phyloP scores from a whole-genome alignment of 2,113 vertebrate genomes.

The Lagopus muta region DNA sequence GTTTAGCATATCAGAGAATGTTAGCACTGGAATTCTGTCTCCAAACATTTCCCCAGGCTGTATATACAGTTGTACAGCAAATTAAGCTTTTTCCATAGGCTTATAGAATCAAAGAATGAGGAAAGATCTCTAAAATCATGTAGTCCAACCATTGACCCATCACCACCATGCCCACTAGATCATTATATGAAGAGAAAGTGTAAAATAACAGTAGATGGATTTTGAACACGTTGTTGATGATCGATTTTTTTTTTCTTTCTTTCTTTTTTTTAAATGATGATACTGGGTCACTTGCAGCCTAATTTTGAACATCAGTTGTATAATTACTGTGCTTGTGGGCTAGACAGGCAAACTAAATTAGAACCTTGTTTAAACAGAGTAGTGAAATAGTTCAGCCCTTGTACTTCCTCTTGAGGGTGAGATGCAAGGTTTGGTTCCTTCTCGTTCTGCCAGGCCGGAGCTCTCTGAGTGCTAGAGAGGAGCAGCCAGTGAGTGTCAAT shows the following conservation, averaged over 20 bases:
- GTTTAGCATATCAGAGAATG: neutral
- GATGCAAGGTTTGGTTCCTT: neutral
- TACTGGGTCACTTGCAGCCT: neutral
- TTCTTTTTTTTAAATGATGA: neutral
- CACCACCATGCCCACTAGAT: too few relatives aligned
- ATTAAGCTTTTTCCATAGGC: neutral
- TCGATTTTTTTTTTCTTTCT: neutral
- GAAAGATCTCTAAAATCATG: too few relatives aligned
- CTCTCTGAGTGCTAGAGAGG: constrained; percentile 28
- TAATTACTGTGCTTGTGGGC: constrained; percentile 33
- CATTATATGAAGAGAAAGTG: neutral
- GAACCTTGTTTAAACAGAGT: constrained; percentile 48
- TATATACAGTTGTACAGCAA: neutral
- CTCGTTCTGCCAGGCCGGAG: constrained; percentile 34
- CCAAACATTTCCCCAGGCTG: neutral
- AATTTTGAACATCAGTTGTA: constrained; percentile 4
- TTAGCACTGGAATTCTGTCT: constrained; percentile 7
- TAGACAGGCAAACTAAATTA: constrained; percentile 24
- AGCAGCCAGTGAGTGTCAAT: constrained; percentile 29
- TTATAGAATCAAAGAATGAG: neutral
- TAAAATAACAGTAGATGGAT: neutral
- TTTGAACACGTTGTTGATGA: neutral
- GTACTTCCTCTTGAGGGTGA: constrained; percentile 51
- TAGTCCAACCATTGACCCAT: too few relatives aligned
- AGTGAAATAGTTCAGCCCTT: constrained; percentile 52